These are phyloP conservation scores for Garra rufa DNA, from an alignment of 2,113 vertebrate species.

Conservation along the genomic window DNA sequence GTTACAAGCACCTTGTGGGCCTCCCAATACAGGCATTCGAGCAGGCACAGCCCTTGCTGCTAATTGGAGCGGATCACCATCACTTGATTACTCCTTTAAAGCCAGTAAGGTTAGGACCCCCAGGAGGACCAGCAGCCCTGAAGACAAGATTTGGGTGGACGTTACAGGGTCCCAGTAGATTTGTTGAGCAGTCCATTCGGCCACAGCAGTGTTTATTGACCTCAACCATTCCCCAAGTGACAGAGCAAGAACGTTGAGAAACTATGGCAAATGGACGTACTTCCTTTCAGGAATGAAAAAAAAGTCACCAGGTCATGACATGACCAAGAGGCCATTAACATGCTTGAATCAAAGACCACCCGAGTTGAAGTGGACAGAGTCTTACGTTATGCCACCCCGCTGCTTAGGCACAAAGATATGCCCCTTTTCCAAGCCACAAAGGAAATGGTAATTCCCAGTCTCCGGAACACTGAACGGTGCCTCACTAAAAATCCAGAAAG, in stretches of 20 bases:
- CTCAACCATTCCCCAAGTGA: neutral
- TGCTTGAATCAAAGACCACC: neutral
- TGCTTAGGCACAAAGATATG: neutral
- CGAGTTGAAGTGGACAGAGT: neutral
- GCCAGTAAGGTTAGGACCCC: neutral
- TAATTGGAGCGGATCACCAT: neutral
- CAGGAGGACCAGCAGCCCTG: neutral
- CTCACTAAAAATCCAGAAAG: too few species aligned
- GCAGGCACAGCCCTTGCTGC: neutral
- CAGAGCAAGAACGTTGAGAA: neutral
- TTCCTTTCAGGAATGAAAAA: neutral
- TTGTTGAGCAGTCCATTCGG: neutral
- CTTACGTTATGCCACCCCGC: neutral
- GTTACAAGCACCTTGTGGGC: neutral
- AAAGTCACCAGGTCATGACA: too few species aligned
- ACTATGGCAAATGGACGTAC: neutral
- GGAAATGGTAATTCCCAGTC: conserved; percentile 1
- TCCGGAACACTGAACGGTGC: neutral
- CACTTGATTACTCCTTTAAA: neutral
- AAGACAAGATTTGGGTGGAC: neutral
- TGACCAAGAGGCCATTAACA: too few species aligned
- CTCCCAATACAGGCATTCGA: neutral
- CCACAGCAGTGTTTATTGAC: neutral
- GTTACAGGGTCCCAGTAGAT: neutral
- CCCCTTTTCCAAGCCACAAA: neutral